Evolutionary conservation across 2,113 vertebrate species (phyloP).

Genomic region (Pyrgilauda ruficollis): DNA sequence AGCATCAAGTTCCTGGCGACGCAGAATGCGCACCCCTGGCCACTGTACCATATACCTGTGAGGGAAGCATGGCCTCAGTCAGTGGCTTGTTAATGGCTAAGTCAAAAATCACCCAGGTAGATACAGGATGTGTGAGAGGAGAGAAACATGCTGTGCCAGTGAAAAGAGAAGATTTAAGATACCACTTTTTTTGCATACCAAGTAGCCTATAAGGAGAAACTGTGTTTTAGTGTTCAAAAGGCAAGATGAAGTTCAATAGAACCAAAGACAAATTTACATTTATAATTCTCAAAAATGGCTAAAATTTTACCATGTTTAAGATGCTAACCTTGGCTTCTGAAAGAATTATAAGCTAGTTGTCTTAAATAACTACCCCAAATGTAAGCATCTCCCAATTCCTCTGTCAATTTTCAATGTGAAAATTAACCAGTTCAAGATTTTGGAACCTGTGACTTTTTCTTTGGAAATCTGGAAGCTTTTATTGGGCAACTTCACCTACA

Average conservation of each 20-base stretch:
- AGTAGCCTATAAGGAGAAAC: neutral
- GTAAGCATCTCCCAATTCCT: neutral
- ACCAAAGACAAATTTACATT: neutral
- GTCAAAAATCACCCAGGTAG: neutral
- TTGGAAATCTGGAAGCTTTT: neutral
- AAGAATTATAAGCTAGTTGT: neutral
- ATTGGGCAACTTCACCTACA: neutral
- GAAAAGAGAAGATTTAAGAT: neutral
- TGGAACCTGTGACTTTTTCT: neutral
- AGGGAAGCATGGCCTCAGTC: neutral
- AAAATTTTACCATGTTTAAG: neutral
- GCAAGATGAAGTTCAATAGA: neutral
- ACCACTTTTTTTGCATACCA: neutral
- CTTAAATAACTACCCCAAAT: neutral
- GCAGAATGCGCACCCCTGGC: conserved; percentile 93
- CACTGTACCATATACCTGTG: conserved; percentile 96
- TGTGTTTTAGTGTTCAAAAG: neutral
- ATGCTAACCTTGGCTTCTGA: neutral
- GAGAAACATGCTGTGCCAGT: neutral
- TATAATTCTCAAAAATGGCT: neutral
- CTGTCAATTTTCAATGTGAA: neutral
- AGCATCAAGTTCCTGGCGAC: conserved; percentile 94
- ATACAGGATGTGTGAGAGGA: neutral
- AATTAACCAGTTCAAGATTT: neutral
- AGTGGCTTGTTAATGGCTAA: neutral